Conservation (phyloP, 2,888 invertebrate species). For the Caradrina kadenii region DNA sequence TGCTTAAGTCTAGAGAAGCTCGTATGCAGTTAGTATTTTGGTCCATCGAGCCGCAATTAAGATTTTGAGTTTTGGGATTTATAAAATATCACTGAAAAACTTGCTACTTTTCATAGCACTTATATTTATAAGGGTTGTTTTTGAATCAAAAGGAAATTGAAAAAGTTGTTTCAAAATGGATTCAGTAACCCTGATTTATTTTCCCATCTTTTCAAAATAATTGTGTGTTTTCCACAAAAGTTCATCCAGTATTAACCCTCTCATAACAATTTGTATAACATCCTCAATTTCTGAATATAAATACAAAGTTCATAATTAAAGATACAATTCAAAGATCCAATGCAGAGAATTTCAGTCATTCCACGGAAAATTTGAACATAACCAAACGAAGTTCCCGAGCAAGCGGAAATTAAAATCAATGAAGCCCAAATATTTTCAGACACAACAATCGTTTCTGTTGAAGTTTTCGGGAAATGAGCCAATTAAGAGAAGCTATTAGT, state of each 20-base stretch:
- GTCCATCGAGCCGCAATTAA: not conserved
- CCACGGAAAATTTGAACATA: conserved; percentile 29
- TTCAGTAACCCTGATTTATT: not conserved
- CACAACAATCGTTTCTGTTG: conserved; percentile 37
- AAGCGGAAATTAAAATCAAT: conserved; percentile 54
- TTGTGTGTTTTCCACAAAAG: not conserved
- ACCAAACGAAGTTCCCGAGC: conserved; percentile 32
- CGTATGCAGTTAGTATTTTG: not conserved
- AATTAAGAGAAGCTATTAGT: conserved; percentile 34
- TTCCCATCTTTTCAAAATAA: conserved; percentile 1
- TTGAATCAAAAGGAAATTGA: not conserved
- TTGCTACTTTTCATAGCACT: not conserved
- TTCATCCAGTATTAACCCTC: conserved; percentile 4
- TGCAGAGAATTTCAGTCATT: conserved; percentile 29
- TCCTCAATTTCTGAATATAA: conserved; percentile 2
- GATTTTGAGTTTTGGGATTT: not conserved
- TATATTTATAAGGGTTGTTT: not conserved
- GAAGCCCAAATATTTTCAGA: conserved; percentile 44
- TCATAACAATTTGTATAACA: conserved; percentile 5
- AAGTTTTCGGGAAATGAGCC: conserved; percentile 33
- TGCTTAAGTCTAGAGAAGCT: not conserved
- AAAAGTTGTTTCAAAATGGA: conserved; percentile 8
- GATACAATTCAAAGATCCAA: conserved; percentile 27
- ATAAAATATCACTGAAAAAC: not conserved
- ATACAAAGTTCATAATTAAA: conserved; percentile 24